Evolutionary conservation across 2,797 vertebrate genomes (phyloP).

Genomic region (Pantherophis vulpinus): DNA sequence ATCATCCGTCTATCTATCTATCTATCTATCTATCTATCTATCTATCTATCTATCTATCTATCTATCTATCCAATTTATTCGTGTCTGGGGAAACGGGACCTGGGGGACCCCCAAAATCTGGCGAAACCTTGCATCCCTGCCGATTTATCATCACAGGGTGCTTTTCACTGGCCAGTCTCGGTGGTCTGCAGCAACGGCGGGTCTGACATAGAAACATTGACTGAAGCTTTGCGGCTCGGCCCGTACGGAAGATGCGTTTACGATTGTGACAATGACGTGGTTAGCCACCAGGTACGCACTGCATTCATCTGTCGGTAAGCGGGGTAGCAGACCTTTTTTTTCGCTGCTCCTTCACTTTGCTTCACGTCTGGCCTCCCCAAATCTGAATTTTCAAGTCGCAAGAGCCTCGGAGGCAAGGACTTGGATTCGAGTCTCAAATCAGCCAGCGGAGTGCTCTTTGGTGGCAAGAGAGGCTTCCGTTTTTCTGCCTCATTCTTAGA

Average conservation of each 20-base stretch:
- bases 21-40: too few species aligned
- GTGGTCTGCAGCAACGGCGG: conserved; percentile 74
- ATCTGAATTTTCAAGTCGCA: not conserved
- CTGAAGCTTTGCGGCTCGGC: conserved; percentile 73
- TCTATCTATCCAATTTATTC: not conserved
- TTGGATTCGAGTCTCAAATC: not conserved
- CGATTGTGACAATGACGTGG: conserved; percentile 85
- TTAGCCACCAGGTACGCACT: conserved; percentile 78
- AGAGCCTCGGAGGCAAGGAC: too few species aligned
- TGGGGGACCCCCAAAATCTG: not conserved
- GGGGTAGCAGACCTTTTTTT: not conserved
- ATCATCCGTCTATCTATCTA: too few species aligned
- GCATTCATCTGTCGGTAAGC: not conserved
- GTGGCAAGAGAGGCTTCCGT: not conserved
- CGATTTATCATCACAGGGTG: conserved; percentile 63
- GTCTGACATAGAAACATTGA: conserved; percentile 81
- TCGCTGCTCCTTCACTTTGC: not conserved
- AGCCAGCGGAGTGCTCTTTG: not conserved
- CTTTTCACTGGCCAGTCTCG: conserved; percentile 77
- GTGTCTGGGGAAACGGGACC: not conserved
- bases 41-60: too few species aligned
- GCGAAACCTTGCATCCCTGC: not conserved
- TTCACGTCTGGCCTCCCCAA: not conserved
- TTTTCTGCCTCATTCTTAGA: not conserved
- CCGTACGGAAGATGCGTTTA: conserved; percentile 85